These are phyloP conservation scores for Nasua narica DNA, from an alignment of 2,797 vertebrate species.

Conservation along the genomic window DNA sequence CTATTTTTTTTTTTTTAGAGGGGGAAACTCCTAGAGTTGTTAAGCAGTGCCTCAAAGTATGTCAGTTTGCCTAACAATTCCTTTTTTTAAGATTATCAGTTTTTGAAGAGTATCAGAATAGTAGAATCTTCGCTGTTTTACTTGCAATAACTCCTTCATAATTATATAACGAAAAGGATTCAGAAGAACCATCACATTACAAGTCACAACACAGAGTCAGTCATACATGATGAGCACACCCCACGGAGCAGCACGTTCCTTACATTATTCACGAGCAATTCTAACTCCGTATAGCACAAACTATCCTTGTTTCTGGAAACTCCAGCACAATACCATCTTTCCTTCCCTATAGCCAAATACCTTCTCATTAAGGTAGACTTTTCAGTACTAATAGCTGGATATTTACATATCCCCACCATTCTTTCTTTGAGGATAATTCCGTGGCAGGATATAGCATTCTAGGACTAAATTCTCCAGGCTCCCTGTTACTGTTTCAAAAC, in stretches of 20 bases:
- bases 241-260: not conserved
- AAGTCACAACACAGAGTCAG: not conserved
- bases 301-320: not conserved
- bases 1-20: not conserved
- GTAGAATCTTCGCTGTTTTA: not conserved
- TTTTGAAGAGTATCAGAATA: not conserved
- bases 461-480: not conserved
- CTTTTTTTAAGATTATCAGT: not conserved
- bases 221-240: not conserved
- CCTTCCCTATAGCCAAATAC: not conserved
- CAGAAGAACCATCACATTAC: not conserved
- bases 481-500: not conserved
- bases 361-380: not conserved
- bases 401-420: not conserved
- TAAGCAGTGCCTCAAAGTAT: accelerated
- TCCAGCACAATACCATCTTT: not conserved
- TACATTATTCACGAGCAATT: not conserved
- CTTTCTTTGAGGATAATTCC: not conserved
- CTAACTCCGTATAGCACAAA: not conserved
- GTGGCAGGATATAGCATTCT: not conserved
- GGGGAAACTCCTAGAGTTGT: no score
- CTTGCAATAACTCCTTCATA: not conserved
- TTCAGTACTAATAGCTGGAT: not conserved
- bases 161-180: not conserved
- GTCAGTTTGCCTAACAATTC: not conserved